These are phyloP conservation scores for Buathra laborator DNA, from an alignment of 2,888 invertebrate species.

Conservation along the genomic window DNA sequence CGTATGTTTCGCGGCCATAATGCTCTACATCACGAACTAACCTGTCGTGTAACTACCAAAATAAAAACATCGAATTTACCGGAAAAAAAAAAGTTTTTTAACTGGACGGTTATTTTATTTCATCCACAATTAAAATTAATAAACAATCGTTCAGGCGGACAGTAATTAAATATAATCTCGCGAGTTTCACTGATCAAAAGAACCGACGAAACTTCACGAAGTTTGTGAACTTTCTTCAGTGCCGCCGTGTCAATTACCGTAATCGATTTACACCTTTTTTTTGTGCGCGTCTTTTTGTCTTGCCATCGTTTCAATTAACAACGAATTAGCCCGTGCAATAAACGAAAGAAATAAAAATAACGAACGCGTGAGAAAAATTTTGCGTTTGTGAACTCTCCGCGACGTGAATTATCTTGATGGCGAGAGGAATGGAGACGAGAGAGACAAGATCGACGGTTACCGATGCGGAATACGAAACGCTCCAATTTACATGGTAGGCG, in stretches of 20 bases:
- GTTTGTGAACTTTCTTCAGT: slow-evolving; percentile 6
- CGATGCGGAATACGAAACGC: slow-evolving; percentile 47
- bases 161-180: background rate
- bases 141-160: background rate
- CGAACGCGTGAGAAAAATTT: slow-evolving; percentile 33
- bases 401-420: slow-evolving; percentile 34
- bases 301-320: slow-evolving; percentile 12
- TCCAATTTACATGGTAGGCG: slow-evolving; percentile 79
- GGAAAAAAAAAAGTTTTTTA: no score
- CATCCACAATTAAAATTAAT: background rate
- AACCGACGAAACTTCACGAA: background rate
- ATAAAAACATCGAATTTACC: no score
- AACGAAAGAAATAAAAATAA: slow-evolving; percentile 7
- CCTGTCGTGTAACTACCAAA: no score
- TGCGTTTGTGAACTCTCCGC: background rate
- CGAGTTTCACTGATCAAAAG: background rate
- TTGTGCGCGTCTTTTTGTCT: background rate
- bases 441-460: slow-evolving; percentile 35
- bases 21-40: no score
- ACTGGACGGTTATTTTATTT: background rate
- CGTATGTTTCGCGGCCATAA: no score
- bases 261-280: slow-evolving; percentile 1
- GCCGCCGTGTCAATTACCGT: slow-evolving; percentile 10
- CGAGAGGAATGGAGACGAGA: slow-evolving; percentile 23
- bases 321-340: slow-evolving; percentile 4